Evolutionary conservation across 2,797 vertebrate genomes (phyloP), one percentile per base, ranked within the genome.

Genomic region (Hybognathus amarus): DNA sequence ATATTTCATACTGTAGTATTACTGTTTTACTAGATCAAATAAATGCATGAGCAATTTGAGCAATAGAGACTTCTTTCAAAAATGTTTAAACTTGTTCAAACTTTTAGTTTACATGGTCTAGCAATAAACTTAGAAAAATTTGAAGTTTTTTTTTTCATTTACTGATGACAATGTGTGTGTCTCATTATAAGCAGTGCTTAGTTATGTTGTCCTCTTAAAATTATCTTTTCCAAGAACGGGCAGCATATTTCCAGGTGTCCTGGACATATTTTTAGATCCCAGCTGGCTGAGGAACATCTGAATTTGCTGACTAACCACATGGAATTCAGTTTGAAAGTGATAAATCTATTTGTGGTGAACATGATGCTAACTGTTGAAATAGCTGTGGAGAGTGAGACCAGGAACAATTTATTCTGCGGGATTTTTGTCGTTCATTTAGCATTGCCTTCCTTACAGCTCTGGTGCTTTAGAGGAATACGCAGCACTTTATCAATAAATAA

Each of bases 211-310:
- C 24, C 13, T 79, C 54, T 59, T 59, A 27, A 75, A 81, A 61
- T 73, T 10, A 77, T 52, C 63, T 71, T 83, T 80, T 83, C 56
- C 40, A 70, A n/a, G 68, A 78, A 83, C 50, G 75, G 78, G 54
- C 67, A 68, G 73, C 52, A 76, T 76, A 83, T 69, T 77, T 24
- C 77, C 78, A 73, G 56, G 82, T 77, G 82, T 50, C 52, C 45
- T 3, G 2, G 33, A 22, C 5, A 24, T 77, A 86, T 84, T 81
- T 86, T 84, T 77, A 81, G 85, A 64, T 22, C 67, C 12, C 85
- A 86, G 82, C 82, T 83, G 85, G 81, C 64, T 36, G 64, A 33
- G 38, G 27, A 69, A 70, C 77, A 77, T 83, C 47, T 86, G 77
- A 76, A 70, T 80, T 56, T 40, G 71, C 77, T 77, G 82, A 75